These are phyloP conservation scores for Stomatorhinus ivindoensis DNA, from an alignment of 2,113 vertebrate genomes.

Conservation along the genomic window DNA sequence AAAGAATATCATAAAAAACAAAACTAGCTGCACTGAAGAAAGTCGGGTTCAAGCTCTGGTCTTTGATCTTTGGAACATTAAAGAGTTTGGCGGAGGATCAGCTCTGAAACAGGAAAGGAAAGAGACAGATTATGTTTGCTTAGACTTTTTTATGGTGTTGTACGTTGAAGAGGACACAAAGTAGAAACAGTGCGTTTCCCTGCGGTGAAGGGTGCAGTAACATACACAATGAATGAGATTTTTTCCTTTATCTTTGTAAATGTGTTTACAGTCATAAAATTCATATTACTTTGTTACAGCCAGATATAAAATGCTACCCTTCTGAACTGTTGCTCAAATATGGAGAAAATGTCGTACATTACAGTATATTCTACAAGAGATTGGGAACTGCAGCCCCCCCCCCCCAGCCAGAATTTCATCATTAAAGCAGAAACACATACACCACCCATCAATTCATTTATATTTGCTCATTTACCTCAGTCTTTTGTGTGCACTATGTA, in stretches of 20 bases:
- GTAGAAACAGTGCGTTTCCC: not conserved
- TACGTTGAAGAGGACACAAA: not conserved
- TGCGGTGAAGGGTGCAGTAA: not conserved
- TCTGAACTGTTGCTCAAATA: not conserved
- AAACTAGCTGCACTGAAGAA: not conserved
- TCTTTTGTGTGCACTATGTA: not conserved
- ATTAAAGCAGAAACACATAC: not conserved
- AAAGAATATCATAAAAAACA: not conserved
- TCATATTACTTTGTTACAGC: not conserved
- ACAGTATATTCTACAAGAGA: not conserved
- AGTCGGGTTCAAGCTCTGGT: not conserved
- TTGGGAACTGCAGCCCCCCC: not conserved
- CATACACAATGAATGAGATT: not conserved
- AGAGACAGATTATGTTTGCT: not conserved
- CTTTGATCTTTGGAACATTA: constrained; percentile 5
- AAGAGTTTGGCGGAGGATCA: not conserved
- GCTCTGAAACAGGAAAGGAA: not conserved
- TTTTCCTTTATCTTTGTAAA: not conserved
- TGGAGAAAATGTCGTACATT: not conserved
- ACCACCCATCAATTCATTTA: not conserved
- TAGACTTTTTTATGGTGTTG: not conserved
- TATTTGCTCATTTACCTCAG: not conserved
- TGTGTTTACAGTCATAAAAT: not conserved
- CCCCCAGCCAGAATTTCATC: not conserved
- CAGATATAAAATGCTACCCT: not conserved